A percentile compares a stretch with the other conserved stretches of the same genome.
These are phyloP conservation scores for Ophioderma brevispina DNA, from an alignment of 35 echinoderm and acorn worm species.

Conservation along the genomic window DNA sequence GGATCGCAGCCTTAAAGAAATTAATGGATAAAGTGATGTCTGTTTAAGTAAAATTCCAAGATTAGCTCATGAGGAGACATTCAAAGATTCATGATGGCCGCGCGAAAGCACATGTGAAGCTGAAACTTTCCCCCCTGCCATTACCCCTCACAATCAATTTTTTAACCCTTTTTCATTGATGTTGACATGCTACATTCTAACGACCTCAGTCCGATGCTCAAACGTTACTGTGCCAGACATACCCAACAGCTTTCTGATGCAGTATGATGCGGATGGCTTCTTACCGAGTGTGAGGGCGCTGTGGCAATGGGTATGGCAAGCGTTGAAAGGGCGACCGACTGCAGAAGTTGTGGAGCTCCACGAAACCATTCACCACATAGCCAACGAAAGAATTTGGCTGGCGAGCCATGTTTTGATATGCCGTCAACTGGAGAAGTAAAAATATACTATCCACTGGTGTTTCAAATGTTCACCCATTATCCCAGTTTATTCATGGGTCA, in stretches of 20 bases:
- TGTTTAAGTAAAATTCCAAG: no score
- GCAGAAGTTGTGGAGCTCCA: slow-evolving; percentile 63
- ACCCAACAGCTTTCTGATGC: slow-evolving; percentile 40
- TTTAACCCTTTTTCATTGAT: slow-evolving; percentile 67
- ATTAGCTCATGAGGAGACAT: no score
- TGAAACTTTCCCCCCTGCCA: no score
- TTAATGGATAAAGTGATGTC: no score
- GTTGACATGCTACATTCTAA: slow-evolving; percentile 69
- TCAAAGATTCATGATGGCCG: no score
- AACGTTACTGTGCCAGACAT: slow-evolving; percentile 63
- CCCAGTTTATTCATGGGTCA: no score
- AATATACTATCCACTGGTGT: no score
- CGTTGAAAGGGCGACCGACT: slow-evolving; percentile 77
- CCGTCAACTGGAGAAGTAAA: slow-evolving; percentile 91
- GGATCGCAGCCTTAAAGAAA: no score
- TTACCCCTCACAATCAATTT: no score
- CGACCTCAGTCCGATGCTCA: slow-evolving; percentile 60
- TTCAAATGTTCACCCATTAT: no score
- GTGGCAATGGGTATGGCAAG: slow-evolving; percentile 83
- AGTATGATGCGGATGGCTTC: slow-evolving; percentile 87
- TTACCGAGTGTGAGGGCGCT: slow-evolving; percentile 61
- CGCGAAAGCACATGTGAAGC: no score
- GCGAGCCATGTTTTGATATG: slow-evolving; percentile 78
- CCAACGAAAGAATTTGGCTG: slow-evolving; percentile 74
- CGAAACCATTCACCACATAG: slow-evolving; percentile 13